Conservation (phyloP, 2,113 vertebrate genomes). For the Orcinus orca region DNA sequence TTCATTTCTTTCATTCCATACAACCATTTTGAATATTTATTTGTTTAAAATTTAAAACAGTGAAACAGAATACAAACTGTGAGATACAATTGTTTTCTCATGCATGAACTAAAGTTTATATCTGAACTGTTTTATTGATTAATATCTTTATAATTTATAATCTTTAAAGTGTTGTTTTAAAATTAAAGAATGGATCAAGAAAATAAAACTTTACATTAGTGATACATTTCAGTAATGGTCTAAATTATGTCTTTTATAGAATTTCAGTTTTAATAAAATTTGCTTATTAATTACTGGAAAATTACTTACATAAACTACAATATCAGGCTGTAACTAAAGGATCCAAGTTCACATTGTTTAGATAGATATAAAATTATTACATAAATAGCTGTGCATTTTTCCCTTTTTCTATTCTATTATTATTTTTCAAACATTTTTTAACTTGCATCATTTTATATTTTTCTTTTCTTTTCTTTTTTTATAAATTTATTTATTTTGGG, state of each 20-base stretch:
- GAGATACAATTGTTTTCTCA: background rate
- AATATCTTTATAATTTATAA: background rate
- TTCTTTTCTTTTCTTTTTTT: background rate
- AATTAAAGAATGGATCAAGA: background rate
- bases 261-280: conserved; percentile 42
- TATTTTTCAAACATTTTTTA: background rate
- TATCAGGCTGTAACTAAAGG: background rate
- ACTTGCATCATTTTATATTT: background rate
- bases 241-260: background rate
- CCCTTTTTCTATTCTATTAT: background rate
- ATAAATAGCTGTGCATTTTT: background rate
- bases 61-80: background rate
- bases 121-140: background rate
- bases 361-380: background rate
- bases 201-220: background rate
- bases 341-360: background rate
- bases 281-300: background rate
- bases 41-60: conserved; percentile 29
- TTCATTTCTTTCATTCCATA: background rate
- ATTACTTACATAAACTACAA: background rate
- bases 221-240: background rate
- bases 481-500: background rate
- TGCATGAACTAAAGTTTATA: background rate
- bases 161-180: background rate
- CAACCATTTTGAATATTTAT: background rate